Evolutionary conservation across 2,113 vertebrate species (phyloP).

Genomic region (Aptenodytes patagonicus): DNA sequence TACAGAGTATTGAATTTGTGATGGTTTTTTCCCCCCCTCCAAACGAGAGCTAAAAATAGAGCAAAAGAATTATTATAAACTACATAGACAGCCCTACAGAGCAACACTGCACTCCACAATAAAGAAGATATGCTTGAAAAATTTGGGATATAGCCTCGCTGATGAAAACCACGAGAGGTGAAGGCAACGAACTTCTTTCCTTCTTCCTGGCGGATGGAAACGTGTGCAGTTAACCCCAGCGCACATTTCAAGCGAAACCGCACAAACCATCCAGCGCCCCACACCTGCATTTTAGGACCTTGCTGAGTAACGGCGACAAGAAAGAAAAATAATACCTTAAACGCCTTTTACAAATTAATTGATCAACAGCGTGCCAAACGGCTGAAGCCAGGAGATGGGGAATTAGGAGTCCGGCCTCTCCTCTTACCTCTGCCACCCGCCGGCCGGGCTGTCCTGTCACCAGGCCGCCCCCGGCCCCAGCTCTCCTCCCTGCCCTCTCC

Average conservation of each 20-base stretch:
- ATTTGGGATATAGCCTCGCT: fast-evolving
- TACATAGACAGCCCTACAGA: not conserved
- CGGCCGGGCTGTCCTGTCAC: not conserved
- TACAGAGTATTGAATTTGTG: not conserved
- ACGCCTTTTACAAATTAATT: no score
- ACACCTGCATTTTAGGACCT: no score
- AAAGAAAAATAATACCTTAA: no score
- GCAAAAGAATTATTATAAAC: not conserved
- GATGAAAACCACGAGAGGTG: not conserved
- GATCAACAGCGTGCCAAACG: no score
- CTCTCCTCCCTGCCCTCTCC: fast-evolving
- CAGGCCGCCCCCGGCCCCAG: no score
- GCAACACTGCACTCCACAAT: not conserved
- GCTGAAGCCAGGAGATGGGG: not conserved
- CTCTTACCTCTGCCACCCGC: not conserved
- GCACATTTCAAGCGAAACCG: not conserved
- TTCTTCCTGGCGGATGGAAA: not conserved
- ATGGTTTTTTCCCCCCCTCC: not conserved
- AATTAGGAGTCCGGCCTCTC: not conserved
- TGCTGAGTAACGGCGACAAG: not conserved
- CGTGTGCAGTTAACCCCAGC: fast-evolving
- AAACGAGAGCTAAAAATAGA: not conserved
- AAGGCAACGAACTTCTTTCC: not conserved
- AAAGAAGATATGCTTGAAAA: not conserved
- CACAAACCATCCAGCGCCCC: not conserved